Evolutionary conservation across 2,797 vertebrate genomes (phyloP).

Genomic region (Macrochelys suwanniensis): DNA sequence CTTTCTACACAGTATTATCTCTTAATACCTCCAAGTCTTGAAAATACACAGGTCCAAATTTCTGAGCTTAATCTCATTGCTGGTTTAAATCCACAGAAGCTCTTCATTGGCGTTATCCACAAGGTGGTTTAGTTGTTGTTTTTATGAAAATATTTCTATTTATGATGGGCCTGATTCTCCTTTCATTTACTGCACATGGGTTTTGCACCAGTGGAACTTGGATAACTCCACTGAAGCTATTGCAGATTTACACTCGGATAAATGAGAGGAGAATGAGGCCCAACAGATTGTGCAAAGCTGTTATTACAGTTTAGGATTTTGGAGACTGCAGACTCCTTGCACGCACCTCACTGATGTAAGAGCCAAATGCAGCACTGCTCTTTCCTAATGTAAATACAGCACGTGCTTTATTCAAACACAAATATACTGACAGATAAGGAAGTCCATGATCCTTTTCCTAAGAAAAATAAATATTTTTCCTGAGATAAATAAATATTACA

Average conservation of each 20-base stretch:
- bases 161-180: not conserved
- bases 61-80: not conserved
- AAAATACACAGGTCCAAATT: not conserved
- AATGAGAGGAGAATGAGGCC: not conserved
- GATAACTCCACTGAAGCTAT: not conserved
- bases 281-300: not conserved
- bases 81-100: not conserved
- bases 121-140: not conserved
- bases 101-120: not conserved
- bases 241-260: not conserved
- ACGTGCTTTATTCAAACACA: not conserved
- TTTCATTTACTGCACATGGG: not conserved
- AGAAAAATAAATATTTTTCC: not conserved
- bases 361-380: accelerated
- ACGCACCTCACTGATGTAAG: not conserved
- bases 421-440: not conserved
- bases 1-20: not conserved
- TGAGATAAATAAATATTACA: not conserved
- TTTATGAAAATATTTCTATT: not conserved
- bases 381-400: accelerated
- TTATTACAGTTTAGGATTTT: not conserved
- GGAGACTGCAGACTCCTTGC: not conserved
- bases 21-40: not conserved
- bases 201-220: not conserved
- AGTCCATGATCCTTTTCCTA: not conserved